Evolutionary conservation across 2,797 vertebrate species (phyloP).

Genomic region (Pteronotus mesoamericanus): DNA sequence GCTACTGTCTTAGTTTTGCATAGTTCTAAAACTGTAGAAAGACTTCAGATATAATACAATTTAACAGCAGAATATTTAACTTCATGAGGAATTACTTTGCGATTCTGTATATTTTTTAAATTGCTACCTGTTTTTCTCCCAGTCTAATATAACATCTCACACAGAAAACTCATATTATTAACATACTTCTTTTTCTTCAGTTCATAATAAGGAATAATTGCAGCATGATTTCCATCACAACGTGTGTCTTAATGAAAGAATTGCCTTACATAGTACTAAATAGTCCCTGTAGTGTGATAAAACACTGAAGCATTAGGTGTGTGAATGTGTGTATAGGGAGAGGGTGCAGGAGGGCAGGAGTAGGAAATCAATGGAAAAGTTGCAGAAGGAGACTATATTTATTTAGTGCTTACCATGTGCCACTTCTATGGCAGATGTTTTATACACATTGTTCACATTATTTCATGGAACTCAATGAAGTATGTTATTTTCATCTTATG

Average conservation of each 20-base stretch:
- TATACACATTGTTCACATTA: neutral
- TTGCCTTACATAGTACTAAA: neutral
- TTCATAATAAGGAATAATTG: neutral
- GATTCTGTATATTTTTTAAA: slow-evolving; percentile 2
- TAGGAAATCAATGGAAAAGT: neutral
- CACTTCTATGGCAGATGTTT: neutral
- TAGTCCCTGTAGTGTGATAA: neutral
- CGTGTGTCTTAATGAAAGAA: neutral
- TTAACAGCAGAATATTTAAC: neutral
- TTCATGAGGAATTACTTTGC: slow-evolving; percentile 26
- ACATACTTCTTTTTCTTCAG: neutral
- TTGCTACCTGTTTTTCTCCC: neutral
- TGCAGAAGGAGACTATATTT: neutral
- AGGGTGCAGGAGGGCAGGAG: neutral
- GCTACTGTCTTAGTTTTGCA: neutral
- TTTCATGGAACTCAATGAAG: neutral
- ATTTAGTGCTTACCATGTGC: neutral
- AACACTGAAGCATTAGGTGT: neutral
- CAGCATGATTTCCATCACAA: neutral
- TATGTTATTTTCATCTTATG: neutral
- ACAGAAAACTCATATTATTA: slow-evolving; percentile 29
- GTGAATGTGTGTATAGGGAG: neutral
- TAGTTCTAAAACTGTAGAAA: neutral
- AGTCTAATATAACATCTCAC: neutral
- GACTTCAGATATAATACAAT: neutral